Percentiles rank a stretch among this genome's conserved stretches.
These are phyloP conservation scores for Pelecanoides urinatrix DNA, from an alignment of 2,113 vertebrate species.

Conservation along the genomic window DNA sequence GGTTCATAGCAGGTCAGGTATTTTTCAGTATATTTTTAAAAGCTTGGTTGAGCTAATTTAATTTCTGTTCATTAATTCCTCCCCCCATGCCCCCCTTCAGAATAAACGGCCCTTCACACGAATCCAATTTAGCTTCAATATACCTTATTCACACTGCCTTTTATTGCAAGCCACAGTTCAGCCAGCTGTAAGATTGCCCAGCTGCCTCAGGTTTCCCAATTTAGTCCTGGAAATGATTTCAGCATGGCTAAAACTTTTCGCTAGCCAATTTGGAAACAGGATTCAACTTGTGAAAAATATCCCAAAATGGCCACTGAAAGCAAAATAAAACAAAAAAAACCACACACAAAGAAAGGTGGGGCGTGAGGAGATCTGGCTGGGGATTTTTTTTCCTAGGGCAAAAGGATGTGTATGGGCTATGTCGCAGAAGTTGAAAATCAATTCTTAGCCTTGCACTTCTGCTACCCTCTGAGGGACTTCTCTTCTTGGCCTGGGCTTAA, in stretches of 20 bases:
- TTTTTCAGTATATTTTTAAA: constrained; percentile 74
- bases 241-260: constrained; percentile 75
- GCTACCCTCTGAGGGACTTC: constrained; percentile 87
- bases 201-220: constrained; percentile 76
- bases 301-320: constrained; percentile 71
- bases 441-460: constrained; percentile 86
- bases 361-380: not conserved
- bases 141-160: constrained; percentile 83
- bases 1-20: constrained; percentile 70
- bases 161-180: constrained; percentile 74
- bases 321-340: not conserved
- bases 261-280: constrained; percentile 72
- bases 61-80: constrained; percentile 80
- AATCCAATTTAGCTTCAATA: constrained; percentile 84
- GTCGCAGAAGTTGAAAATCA: constrained; percentile 73
- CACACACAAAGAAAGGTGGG: not conserved
- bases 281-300: constrained; percentile 70
- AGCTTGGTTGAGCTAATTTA: constrained; percentile 72
- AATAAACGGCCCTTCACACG: constrained; percentile 76
- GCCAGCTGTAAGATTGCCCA: constrained; percentile 79
- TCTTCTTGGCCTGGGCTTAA: constrained; percentile 85
- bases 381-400: not conserved
- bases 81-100: constrained; percentile 50
- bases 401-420: not conserved
- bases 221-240: constrained; percentile 83